Base-by-base conservation (phyloP, 2,797 vertebrate species). In the Esox lucius region DNA sequence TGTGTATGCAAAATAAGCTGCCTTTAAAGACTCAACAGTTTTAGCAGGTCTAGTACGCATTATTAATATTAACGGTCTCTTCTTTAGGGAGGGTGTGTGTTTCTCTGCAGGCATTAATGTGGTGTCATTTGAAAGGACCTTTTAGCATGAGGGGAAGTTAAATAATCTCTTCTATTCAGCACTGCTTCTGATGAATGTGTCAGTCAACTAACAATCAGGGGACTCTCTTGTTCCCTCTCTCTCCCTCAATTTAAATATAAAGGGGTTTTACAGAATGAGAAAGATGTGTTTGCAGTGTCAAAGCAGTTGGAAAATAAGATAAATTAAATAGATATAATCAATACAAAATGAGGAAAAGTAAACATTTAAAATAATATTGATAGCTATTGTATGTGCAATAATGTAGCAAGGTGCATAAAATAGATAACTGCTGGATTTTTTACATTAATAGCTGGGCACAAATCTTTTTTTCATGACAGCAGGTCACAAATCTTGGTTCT, bases 161-260 rank as follows among this genome's bases (percentile, higher is more conserved):
- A 80, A 90, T 68, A 68, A 74, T 70, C 70, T 66, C 82, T 76
- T 82, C 82, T 86, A 71, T 85, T 83, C 80, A 68, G 46, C 9
- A 16, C 26, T n/a, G 56, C 56, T 74, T 76, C 70, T 73, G 64
- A 24, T 79, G 71, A 69, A n/a, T 70, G 71, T 74, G 80, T 87
- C 81, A 49, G 69, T 75, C 71, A 46, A 13, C 46, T 7, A 72
- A 76, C 68, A 72, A 83, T 84, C 84, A 77, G 67, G 39, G 6
- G n/a, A 22, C 39, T 70, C 19, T 31, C 28, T 17, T 16, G 16
- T 16, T 4, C 53, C 9, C 2, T 59, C 19, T 56, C 53, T 56
- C 53, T n/a, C 4, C 5, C 48, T 49, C 19, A n/a, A 22, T 22
- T 46, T 59, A 0, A 59, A 59, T 59, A 22, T 22, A 59, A n/a